phyloP scores from a whole-genome alignment of 2,113 vertebrate genomes.

The Elephantulus edwardii region DNA sequence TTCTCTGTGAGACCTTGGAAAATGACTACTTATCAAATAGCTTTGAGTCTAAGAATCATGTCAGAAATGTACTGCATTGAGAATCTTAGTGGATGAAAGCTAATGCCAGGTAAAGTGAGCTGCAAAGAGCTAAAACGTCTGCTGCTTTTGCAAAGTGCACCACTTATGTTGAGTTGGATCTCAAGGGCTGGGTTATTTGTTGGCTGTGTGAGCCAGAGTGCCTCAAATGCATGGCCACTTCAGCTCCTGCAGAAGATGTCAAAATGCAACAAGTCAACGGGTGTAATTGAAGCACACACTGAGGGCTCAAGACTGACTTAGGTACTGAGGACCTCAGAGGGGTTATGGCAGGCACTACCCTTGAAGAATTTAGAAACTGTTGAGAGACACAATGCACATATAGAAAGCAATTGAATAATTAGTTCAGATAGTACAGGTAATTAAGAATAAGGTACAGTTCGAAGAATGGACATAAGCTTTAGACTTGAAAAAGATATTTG shows the following conservation, averaged over 20 bases:
- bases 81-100: not conserved
- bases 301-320: not conserved
- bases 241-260: not conserved
- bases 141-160: not conserved
- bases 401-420: not conserved
- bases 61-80: not conserved
- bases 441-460: not conserved
- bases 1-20: not conserved
- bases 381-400: not conserved
- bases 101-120: not conserved
- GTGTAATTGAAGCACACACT: not conserved
- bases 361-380: not conserved
- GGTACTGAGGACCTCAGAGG: not conserved
- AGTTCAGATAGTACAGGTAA: not conserved
- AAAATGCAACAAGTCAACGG: not conserved
- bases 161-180: not conserved
- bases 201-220: not conserved
- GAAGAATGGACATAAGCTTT: not conserved
- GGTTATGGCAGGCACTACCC: not conserved
- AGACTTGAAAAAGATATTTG: not conserved
- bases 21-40: not conserved
- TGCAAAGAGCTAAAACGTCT: not conserved
- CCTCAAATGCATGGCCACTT: not conserved
- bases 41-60: not conserved
- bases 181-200: not conserved